Percentiles rank a stretch among this genome's conserved stretches.
Conservation (phyloP, 2,888 invertebrate species). For the Caenorhabditis panamensis region DNA sequence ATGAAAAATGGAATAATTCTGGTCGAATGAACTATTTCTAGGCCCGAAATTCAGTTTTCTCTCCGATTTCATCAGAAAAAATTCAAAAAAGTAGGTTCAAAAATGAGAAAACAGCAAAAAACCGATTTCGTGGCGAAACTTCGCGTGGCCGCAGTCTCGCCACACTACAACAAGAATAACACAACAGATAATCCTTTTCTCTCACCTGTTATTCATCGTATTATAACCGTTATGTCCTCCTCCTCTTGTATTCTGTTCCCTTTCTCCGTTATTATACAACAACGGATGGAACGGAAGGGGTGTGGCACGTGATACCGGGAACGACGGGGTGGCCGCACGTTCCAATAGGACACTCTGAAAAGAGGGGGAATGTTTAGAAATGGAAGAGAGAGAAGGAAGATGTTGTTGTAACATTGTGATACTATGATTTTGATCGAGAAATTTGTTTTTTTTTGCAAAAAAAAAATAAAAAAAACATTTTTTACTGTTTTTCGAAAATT, state of each 20-base stretch:
- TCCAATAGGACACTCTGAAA: conserved; percentile 65
- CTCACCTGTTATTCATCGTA: conserved; percentile 59
- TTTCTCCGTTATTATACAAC: conserved; percentile 70
- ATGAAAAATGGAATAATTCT: too few relatives aligned
- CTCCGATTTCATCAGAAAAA: too few relatives aligned
- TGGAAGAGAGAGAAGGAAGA: conserved; percentile 11
- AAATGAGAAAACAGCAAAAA: too few relatives aligned
- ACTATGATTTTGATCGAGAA: too few relatives aligned
- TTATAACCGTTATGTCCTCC: conserved; percentile 29
- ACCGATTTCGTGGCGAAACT: too few relatives aligned
- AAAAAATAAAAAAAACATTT: background rate
- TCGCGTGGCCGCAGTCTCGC: too few relatives aligned
- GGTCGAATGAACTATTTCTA: too few relatives aligned
- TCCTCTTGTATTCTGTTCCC: conserved; percentile 3
- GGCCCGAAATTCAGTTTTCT: too few relatives aligned
- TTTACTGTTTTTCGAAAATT: background rate
- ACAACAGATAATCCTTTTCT: background rate
- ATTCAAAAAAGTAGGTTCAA: too few relatives aligned
- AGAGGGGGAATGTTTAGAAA: background rate
- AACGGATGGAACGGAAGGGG: conserved; percentile 81
- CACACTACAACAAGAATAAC: background rate
- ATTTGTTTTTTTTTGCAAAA: conserved; percentile 8
- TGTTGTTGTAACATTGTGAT: conserved; percentile 28
- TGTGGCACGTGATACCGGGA: conserved; percentile 88
- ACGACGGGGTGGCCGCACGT: conserved; percentile 91